Evolutionary conservation across 2,888 invertebrate genomes (phyloP), one percentile per base, ranked within the genome.

Genomic region (Beris chalybata): DNA sequence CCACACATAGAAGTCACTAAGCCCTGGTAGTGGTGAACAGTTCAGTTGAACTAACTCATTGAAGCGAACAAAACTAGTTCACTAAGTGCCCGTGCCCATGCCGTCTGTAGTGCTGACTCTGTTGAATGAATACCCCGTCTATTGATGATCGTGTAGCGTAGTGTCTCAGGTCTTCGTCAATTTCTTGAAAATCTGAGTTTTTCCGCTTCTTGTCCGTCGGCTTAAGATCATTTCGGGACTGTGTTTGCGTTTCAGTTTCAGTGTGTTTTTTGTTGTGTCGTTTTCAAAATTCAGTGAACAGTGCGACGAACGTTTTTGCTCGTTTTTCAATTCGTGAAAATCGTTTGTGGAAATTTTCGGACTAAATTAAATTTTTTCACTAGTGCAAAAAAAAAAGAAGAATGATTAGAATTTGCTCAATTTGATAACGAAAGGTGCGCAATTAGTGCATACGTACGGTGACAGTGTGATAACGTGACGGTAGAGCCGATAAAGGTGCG

Each of bases 141-240:
- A 22, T 11, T 48, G 32, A 48, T 59, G 48, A 32, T 31, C 48
- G 38, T 15, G 29, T 43, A 50, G 48, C 53, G 9, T 31, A 48
- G 47, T 48, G 48, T 47, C 15, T 31, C 15, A 6, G 29, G 50
- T 61, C 52, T 50, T n/a, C n/a, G 50, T 38, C 52, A 61, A 61
- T 52, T 61, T 52, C 52, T 59, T 61, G 52, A 38, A 48, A 50
- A 32, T 61, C 50, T 43, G 9, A 58, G 48, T 50, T 52, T 22
- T 29, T 13, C 53, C n/a, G 31, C 31, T 30, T 30, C 30, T 58
- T 29, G 50, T 61, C 45, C 58, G 38, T 58, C 44, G 58, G 58
- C 45, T 45, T 45, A 7, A 31, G 55, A 52, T 15, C 52, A 12
- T 15, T n/a, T 13, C 48, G 13, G 44, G 4, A n/a, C 32, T 56